A percentile compares a stretch with the other conserved stretches of the same genome.
Conservation (phyloP, 2,113 vertebrate genomes). For the Riparia riparia region DNA sequence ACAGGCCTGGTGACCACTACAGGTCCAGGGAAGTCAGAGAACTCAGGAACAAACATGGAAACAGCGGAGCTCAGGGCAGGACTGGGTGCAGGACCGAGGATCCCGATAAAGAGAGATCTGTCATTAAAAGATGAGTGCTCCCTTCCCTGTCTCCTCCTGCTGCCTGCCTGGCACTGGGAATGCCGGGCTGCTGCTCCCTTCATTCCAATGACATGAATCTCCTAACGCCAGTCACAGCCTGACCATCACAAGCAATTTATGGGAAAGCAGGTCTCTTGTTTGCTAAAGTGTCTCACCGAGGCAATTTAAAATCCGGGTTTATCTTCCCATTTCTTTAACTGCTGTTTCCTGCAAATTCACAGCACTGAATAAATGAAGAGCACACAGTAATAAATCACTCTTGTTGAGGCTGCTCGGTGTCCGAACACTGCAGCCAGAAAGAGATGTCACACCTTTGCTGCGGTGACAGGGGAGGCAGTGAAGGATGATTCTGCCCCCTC, state of each 20-base stretch:
- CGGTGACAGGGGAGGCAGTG: neutral
- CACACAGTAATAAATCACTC: neutral
- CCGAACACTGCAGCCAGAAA: neutral
- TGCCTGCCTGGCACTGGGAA: neutral
- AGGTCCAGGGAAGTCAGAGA: neutral
- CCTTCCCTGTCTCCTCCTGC: neutral
- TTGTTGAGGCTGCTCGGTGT: neutral
- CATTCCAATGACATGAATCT: neutral
- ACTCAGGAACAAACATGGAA: neutral
- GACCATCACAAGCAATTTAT: neutral
- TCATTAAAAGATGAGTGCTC: neutral
- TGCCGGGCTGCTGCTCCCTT: neutral
- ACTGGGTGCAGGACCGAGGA: neutral
- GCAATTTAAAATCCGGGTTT: neutral
- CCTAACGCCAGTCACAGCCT: neutral
- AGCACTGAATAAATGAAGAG: slow-evolving; percentile 3
- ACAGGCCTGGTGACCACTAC: neutral
- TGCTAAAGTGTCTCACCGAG: neutral
- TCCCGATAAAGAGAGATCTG: neutral
- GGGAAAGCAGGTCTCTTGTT: neutral
- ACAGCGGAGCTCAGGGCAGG: neutral
- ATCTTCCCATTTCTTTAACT: slow-evolving; percentile 29
- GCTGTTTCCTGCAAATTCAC: neutral
- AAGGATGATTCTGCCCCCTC: neutral
- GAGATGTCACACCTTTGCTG: slow-evolving; percentile 2